These are phyloP conservation scores for Adelognathus sp. DNA, from an alignment of 2,888 invertebrate species.

Conservation along the genomic window DNA sequence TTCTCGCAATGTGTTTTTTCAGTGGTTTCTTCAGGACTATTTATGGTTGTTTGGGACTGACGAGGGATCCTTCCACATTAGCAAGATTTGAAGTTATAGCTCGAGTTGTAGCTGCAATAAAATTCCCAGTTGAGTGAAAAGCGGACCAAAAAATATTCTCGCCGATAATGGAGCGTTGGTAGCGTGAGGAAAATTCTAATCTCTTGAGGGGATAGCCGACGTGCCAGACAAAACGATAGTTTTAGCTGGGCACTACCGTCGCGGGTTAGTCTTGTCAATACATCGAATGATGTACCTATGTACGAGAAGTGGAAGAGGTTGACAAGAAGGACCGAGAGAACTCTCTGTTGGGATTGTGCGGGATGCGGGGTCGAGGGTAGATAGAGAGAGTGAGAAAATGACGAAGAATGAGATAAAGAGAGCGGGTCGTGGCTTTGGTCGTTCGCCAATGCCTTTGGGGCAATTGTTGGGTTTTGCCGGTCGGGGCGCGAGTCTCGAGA, in stretches of 20 bases:
- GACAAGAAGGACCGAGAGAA: neutral
- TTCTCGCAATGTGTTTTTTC: too few species aligned
- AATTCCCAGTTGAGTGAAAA: neutral
- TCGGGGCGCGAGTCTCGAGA: slow-evolving; percentile 12
- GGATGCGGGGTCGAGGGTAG: neutral
- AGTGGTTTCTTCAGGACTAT: too few species aligned
- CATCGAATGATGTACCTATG: slow-evolving; percentile 40
- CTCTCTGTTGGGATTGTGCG: neutral
- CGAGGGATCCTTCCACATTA: too few species aligned
- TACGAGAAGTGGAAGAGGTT: neutral
- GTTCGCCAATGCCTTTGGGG: slow-evolving; percentile 48
- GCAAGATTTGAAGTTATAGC: too few species aligned
- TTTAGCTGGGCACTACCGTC: neutral
- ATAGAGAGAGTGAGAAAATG: slow-evolving; percentile 5
- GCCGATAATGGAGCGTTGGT: neutral
- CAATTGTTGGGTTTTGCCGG: slow-evolving; percentile 7
- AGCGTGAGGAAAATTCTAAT: slow-evolving; percentile 16
- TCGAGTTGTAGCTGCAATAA: too few species aligned
- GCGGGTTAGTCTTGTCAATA: slow-evolving; percentile 9
- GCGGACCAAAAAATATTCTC: neutral
- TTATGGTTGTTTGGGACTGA: too few species aligned
- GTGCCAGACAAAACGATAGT: neutral
- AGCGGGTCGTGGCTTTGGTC: slow-evolving; percentile 24
- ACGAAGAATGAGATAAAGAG: slow-evolving; percentile 38
- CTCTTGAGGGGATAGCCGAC: slow-evolving; percentile 21